phyloP scores from a whole-genome alignment of 2,888 invertebrate species.

The Torymus tubicola region DNA sequence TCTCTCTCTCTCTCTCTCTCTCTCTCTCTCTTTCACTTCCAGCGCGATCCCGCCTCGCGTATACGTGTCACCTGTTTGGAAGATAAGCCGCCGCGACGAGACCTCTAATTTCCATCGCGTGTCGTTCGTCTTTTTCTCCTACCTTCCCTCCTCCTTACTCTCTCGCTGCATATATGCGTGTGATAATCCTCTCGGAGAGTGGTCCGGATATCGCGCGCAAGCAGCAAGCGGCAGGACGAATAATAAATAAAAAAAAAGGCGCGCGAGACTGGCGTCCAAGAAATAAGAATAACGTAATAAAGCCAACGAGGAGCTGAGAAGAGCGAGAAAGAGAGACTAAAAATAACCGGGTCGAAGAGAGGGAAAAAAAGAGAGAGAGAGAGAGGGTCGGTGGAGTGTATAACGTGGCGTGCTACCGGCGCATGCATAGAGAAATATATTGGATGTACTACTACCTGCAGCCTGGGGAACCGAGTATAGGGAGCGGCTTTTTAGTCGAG shows the following conservation, averaged over 20 bases:
- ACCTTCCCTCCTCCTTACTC: not conserved
- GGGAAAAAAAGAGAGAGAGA: not conserved
- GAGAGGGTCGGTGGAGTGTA: not conserved
- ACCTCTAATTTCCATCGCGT: conserved; percentile 61
- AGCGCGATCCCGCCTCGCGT: conserved; percentile 42
- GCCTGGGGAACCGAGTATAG: not conserved
- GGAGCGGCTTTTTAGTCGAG: not conserved
- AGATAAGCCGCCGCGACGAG: conserved; percentile 59
- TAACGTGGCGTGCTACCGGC: conserved; percentile 20
- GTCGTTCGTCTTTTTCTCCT: conserved; percentile 44
- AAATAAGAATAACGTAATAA: conserved; percentile 50
- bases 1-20: conserved; percentile 41
- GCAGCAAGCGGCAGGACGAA: not conserved
- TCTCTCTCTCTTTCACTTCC: conserved; percentile 30
- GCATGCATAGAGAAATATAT: not conserved
- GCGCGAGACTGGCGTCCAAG: not conserved
- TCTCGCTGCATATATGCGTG: not conserved
- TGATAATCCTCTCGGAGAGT: conserved; percentile 44
- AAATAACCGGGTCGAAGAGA: conserved; percentile 30
- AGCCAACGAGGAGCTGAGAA: conserved; percentile 15
- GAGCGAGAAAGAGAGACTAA: conserved; percentile 17
- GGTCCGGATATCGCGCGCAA: conserved; percentile 37
- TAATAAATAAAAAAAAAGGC: conserved; percentile 39
- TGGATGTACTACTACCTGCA: conserved; percentile 10
- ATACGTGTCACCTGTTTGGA: conserved; percentile 59